Base-by-base conservation (phyloP, 2,113 vertebrate genomes). In the Potamarius usumacintae region DNA sequence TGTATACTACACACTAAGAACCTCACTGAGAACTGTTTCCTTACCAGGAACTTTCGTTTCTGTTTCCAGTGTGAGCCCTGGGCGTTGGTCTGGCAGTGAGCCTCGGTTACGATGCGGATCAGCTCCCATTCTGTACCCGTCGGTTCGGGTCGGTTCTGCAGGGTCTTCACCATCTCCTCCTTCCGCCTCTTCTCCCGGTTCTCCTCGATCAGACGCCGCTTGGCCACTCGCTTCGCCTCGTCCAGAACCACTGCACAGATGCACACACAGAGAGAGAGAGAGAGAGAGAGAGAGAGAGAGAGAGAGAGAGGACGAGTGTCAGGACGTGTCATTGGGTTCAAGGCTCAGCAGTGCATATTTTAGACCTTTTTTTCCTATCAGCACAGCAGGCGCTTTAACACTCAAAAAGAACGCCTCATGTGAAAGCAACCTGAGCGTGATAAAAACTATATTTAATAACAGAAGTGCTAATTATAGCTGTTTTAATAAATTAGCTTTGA, bases 41-140 rank as follows among this genome's bases (percentile, higher is more conserved):
- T 96, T 92, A 99, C 98, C 97, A 99, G 92, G 93, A 99, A 99
- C 95, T 99, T 99, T 95, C 97, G 96, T 86, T 98, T 98, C 96
- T 99, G 98, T 91, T 99, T 99, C 98, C 98, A 99, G 91, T 97
- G 96, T 94, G 97, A 96, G 90, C 98, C 98, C 95, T 99, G 97
- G 91, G 98, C 98, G 2, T 99, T 99, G 92, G 98, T 99, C 93
- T 97, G 96, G 89, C 96, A 96, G 86, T 99, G 98, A 69, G 98
- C 98, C 53, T 99, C 98, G 0, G 97, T 99, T 52, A 96, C 98
- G 77, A 98, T 93, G 2, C 95, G 95, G 94, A 99, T 99, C 90
- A 99, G 94, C 87, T 99, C 98, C 98, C 98, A 99, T 93, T 99
- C 98, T 0, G 97, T 93, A 0, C 94, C 94, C 88, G 94, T 96